Evolutionary conservation across 2,113 vertebrate genomes (phyloP), one percentile per base, ranked within the genome.

Genomic region (Setophaga petechia): DNA sequence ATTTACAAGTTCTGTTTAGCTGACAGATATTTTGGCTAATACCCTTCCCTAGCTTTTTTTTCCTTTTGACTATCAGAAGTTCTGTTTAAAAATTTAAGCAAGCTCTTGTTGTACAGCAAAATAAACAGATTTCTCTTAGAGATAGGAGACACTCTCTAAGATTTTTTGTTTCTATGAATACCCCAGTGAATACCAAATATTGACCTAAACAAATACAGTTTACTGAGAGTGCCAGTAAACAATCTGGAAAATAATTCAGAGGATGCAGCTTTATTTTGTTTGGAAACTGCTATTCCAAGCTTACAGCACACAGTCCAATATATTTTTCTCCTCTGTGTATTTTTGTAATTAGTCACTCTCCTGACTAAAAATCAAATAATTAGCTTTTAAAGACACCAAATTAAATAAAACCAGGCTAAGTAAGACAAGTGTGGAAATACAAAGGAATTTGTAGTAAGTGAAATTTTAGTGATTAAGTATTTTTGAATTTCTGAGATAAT

Each of bases 1-100:
- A 96, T 97, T 95, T 97, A 89, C 96, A 97, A 96, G 89, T 90
- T 67, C 77, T 77, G 46, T 91, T 96, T 96, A 96, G 81, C 65
- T 95, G 95, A 97, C 61, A 94, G 75, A 91, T 91, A 95, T 83
- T 97, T 97, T 97, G 84, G 68, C 81, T 95, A 95, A 76, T 92
- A 86, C 41, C 30, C 31, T 91, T 77, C 55, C 92, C 83, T 82
- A 68, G 79, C 52, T 89, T 46, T 68, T 87, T 85, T 71, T 89
- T 84, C 51, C 24, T 96, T 91, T 62, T 84, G 47, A 37, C 72
- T 78, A 65, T 78, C n/a, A 74, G 54, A 96, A 31, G 7, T 86
- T 69, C 73, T 96, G 82, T 87, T 95, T 93, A 88, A 95, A 89
- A 74, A 94, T 93, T 73, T 86, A 94, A 91, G 68, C 67, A 75